These are phyloP conservation scores for Zelostemma sp. DNA, from an alignment of 1,140 invertebrate genomes.

Conservation along the genomic window DNA sequence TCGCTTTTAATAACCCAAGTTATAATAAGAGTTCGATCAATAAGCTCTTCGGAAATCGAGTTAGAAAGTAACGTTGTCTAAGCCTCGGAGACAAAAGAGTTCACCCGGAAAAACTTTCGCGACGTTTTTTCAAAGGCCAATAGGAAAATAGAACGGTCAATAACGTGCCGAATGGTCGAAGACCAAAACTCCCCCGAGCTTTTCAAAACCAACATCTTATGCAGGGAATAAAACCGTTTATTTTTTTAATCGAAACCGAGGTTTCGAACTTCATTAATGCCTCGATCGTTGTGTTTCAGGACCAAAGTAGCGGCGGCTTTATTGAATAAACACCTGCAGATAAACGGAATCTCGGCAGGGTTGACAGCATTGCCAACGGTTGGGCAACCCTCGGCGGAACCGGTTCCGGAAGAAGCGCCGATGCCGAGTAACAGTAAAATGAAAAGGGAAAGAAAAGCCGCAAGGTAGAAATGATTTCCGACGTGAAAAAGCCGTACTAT, in stretches of 20 bases:
- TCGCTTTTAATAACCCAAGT: constrained; percentile 19
- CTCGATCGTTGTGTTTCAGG: constrained; percentile 67
- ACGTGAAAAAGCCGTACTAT: no score
- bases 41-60: constrained; percentile 11
- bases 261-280: constrained; percentile 9
- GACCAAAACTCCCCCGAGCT: no score
- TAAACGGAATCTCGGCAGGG: constrained; percentile 86
- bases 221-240: no score
- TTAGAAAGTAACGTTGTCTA: constrained; percentile 3
- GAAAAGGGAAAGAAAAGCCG: no score
- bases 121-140: no score
- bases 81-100: background rate
- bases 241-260: constrained; percentile 3
- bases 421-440: constrained; percentile 75
- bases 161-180: no score
- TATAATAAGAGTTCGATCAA: constrained; percentile 19
- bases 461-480: no score
- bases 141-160: no score
- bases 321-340: constrained; percentile 88
- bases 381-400: constrained; percentile 60
- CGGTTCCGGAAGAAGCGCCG: constrained; percentile 67
- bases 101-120: background rate
- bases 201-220: no score
- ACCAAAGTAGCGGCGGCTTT: constrained; percentile 87
- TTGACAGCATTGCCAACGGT: constrained; percentile 72